Conservation (phyloP, 2,888 invertebrate genomes). For the Rosalia funebris region DNA sequence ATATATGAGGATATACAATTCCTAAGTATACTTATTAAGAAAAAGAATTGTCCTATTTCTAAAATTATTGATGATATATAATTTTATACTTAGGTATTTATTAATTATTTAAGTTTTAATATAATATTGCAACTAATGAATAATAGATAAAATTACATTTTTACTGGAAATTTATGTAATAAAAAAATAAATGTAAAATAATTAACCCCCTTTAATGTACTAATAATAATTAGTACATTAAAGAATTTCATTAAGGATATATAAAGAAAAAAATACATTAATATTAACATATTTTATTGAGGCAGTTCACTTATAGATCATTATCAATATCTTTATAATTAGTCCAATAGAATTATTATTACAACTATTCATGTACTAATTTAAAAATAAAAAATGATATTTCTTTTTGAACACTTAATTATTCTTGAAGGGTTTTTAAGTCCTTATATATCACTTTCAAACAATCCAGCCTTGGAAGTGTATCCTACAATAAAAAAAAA, state of each 20-base stretch:
- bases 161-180: no score
- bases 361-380: conserved; percentile 25
- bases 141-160: no score
- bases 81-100: conserved; percentile 10
- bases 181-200: no score
- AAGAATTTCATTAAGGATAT: conserved; percentile 32
- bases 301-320: no score
- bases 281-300: conserved; percentile 8
- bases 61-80: conserved; percentile 34
- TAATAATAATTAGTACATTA: no score
- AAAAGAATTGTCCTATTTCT: conserved; percentile 28
- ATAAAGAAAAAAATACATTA: conserved; percentile 12
- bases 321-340: no score
- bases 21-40: conserved; percentile 27
- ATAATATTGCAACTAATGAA: no score
- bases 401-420: no score
- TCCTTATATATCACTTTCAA: conserved; percentile 32
- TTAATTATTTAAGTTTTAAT: no score
- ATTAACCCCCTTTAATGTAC: conserved; percentile 19
- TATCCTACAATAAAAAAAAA: conserved; percentile 36
- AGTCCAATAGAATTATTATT: no score
- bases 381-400: conserved; percentile 31
- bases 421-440: no score
- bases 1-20: conserved; percentile 27
- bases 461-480: conserved; percentile 32